These are phyloP conservation scores for Parasteatoda lunata DNA, from an alignment of 2,888 invertebrate genomes.

Conservation along the genomic window DNA sequence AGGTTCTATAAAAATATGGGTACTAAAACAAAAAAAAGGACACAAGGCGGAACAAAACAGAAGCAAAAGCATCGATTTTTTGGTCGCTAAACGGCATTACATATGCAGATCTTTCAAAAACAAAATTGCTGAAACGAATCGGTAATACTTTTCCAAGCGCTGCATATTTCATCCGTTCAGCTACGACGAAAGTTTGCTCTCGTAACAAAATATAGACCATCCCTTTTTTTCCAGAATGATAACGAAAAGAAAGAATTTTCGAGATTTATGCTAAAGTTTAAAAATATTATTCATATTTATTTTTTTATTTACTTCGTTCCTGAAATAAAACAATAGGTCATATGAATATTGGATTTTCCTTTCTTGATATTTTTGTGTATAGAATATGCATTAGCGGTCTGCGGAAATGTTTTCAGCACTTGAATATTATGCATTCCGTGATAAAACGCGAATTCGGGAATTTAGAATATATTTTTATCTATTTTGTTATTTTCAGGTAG, in stretches of 20 bases:
- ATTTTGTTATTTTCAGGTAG: constrained; percentile 18
- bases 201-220: constrained; percentile 59
- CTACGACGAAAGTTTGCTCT: constrained; percentile 44
- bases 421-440: constrained; percentile 25
- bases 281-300: constrained; percentile 36
- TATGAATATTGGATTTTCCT: constrained; percentile 63
- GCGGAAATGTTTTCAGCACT: constrained; percentile 9
- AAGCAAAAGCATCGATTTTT: constrained; percentile 56
- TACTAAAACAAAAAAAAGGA: constrained; percentile 13
- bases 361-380: constrained; percentile 25
- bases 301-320: constrained; percentile 33
- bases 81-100: constrained; percentile 59
- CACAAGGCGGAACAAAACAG: constrained; percentile 53
- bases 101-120: constrained; percentile 57
- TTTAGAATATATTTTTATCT: constrained; percentile 6
- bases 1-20: constrained; percentile 26
- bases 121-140: constrained; percentile 47
- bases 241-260: constrained; percentile 30
- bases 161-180: constrained; percentile 60
- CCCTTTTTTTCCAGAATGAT: constrained; percentile 20
- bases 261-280: constrained; percentile 60
- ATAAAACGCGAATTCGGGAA: background rate
- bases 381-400: constrained; percentile 46
- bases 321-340: constrained; percentile 62
- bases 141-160: constrained; percentile 60